phyloP scores from a whole-genome alignment of 64 coral and sea anemone genomes.

The Actinia tenebrosa region DNA sequence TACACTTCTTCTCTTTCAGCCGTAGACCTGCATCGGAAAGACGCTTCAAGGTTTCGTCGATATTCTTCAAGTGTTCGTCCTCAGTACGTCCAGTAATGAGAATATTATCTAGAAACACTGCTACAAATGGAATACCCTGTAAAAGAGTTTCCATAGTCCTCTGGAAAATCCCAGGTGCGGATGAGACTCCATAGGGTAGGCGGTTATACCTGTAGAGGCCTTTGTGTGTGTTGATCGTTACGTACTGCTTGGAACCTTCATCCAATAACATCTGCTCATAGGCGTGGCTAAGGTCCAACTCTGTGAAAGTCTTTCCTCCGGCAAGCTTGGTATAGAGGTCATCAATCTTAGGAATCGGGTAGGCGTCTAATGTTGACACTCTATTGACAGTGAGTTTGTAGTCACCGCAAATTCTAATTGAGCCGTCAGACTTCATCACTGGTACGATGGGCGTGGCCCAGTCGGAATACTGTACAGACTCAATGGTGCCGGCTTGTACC shows the following conservation, averaged over 20 bases:
- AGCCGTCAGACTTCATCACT: not conserved
- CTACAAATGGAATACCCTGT: slow-evolving; percentile 12
- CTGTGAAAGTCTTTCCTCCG: slow-evolving; percentile 14
- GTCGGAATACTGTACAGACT: not conserved
- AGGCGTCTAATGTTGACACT: too few relatives aligned
- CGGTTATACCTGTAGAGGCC: slow-evolving; percentile 42
- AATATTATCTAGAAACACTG: slow-evolving; percentile 35
- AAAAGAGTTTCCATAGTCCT: not conserved
- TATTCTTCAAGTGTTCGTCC: too few relatives aligned
- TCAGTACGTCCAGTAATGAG: slow-evolving; percentile 22
- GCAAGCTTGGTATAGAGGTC: slow-evolving; percentile 28
- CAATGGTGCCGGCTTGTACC: not conserved
- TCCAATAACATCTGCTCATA: slow-evolving; percentile 42
- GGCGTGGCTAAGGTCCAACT: slow-evolving; percentile 48
- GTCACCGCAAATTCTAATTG: too few relatives aligned
- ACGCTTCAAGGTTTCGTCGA: too few relatives aligned
- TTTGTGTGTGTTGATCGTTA: slow-evolving; percentile 42
- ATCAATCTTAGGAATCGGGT: slow-evolving; percentile 30
- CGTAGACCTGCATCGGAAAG: too few relatives aligned
- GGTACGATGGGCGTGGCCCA: slow-evolving; percentile 20
- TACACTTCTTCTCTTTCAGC: slow-evolving; percentile 17
- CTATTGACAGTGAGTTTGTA: too few relatives aligned
- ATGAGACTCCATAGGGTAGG: slow-evolving; percentile 45
- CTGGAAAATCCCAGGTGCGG: slow-evolving; percentile 15
- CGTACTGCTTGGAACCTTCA: slow-evolving; percentile 11